These are phyloP conservation scores for Pipistrellus kuhlii DNA, from an alignment of 2,797 vertebrate genomes.

Conservation along the genomic window DNA sequence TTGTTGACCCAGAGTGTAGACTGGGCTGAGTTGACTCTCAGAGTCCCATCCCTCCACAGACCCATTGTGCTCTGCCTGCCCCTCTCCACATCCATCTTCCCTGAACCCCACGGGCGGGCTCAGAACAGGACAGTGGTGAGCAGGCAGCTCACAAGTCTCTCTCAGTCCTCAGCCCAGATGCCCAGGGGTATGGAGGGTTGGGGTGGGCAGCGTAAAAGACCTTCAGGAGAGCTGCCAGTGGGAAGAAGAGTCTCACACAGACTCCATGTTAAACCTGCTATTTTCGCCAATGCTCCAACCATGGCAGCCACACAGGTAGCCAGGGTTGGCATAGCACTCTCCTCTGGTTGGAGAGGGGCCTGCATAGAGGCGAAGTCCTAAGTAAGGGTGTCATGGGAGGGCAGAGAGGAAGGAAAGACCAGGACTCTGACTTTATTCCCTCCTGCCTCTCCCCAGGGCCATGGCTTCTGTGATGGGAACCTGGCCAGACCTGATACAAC, in stretches of 20 bases:
- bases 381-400: not conserved
- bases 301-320: not conserved
- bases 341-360: not conserved
- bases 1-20: not conserved
- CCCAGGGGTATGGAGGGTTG: too few relatives aligned
- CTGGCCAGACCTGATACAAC: not conserved
- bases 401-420: not conserved
- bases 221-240: too few relatives aligned
- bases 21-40: not conserved
- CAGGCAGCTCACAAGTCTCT: too few relatives aligned
- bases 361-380: too few relatives aligned
- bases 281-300: accelerated
- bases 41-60: not conserved
- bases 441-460: not conserved
- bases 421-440: not conserved
- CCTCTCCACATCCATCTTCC: not conserved
- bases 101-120: not conserved
- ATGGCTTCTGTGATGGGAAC: not conserved
- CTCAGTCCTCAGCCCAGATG: not conserved
- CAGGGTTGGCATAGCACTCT: not conserved
- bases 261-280: too few relatives aligned
- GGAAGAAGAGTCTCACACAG: too few relatives aligned
- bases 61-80: too few relatives aligned
- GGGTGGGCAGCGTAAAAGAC: too few relatives aligned
- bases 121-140: too few relatives aligned